These are phyloP conservation scores for Trichomalopsis sarcophagae DNA, from an alignment of 1,140 invertebrate species.

Conservation along the genomic window DNA sequence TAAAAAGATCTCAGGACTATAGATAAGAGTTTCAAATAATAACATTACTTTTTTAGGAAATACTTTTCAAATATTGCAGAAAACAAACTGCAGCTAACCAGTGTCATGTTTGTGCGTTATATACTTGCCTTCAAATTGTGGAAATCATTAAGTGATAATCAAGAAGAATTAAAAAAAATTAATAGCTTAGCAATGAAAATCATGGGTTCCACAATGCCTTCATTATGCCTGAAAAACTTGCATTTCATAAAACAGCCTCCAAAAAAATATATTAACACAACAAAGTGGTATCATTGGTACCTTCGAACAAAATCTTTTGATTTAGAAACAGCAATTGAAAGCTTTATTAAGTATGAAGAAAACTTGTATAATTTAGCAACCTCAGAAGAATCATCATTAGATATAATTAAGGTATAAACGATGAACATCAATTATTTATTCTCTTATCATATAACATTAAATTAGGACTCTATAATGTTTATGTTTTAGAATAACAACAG, in stretches of 20 bases:
- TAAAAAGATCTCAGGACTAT: background rate
- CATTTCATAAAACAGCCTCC: slow-evolving; percentile 60
- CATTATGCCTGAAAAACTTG: slow-evolving; percentile 57
- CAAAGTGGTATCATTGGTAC: slow-evolving; percentile 61
- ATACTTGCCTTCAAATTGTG: slow-evolving; percentile 67
- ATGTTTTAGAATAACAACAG: slow-evolving; percentile 43
- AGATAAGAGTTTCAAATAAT: too few relatives aligned
- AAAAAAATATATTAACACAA: slow-evolving; percentile 57
- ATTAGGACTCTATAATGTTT: slow-evolving; percentile 6
- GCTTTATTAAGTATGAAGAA: slow-evolving; percentile 63
- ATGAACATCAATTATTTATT: background rate
- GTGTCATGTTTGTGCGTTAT: slow-evolving; percentile 64
- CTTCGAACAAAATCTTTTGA: slow-evolving; percentile 62
- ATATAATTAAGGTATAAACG: slow-evolving; percentile 22
- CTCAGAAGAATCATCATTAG: background rate
- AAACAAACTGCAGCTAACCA: slow-evolving; percentile 55
- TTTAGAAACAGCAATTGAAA: slow-evolving; percentile 56
- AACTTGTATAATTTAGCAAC: slow-evolving; percentile 40
- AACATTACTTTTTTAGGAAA: slow-evolving; percentile 60
- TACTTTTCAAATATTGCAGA: slow-evolving; percentile 58
- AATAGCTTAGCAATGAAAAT: slow-evolving; percentile 61
- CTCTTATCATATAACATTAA: too few relatives aligned
- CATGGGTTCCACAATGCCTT: slow-evolving; percentile 61
- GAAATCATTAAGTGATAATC: slow-evolving; percentile 61
- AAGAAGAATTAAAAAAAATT: slow-evolving; percentile 60